Evolutionary conservation across 2,888 invertebrate species (phyloP).

Genomic region (Pteria penguin): DNA sequence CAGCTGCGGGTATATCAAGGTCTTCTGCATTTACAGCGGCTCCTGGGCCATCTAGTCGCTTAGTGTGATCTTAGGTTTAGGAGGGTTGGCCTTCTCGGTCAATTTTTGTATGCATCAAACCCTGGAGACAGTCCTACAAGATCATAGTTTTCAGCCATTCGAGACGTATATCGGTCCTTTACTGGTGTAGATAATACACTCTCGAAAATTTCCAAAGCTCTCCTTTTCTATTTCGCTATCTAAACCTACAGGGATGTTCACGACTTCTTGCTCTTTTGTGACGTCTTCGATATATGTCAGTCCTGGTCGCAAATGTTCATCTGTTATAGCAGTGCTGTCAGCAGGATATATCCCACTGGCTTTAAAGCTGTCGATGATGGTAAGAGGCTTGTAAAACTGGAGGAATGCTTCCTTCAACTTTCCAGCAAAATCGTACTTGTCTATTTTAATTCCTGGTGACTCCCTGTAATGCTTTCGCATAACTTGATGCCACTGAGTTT

Average conservation of each 20-base stretch:
- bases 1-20: no score
- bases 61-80: no score
- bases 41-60: no score
- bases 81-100: neutral
- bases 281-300: slow-evolving; percentile 14
- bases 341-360: no score
- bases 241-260: no score
- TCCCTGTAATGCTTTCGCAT: slow-evolving; percentile 40
- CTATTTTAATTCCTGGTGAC: slow-evolving; percentile 40
- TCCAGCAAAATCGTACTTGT: slow-evolving; percentile 46
- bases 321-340: slow-evolving; percentile 17
- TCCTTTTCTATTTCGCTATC: no score
- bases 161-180: slow-evolving; percentile 17
- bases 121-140: slow-evolving; percentile 36
- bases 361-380: slow-evolving; percentile 46
- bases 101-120: slow-evolving; percentile 37
- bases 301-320: slow-evolving; percentile 16
- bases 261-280: neutral
- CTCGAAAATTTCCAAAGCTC: slow-evolving; percentile 22
- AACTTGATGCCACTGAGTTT: slow-evolving; percentile 44
- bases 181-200: slow-evolving; percentile 22
- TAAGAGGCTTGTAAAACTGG: slow-evolving; percentile 50
- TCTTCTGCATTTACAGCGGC: no score
- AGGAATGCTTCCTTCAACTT: slow-evolving; percentile 47
- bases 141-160: slow-evolving; percentile 26